A percentile compares a stretch with the other conserved stretches of the same genome.
phyloP scores from a whole-genome alignment of 2,888 invertebrate species.

The Microdon myrmicae region DNA sequence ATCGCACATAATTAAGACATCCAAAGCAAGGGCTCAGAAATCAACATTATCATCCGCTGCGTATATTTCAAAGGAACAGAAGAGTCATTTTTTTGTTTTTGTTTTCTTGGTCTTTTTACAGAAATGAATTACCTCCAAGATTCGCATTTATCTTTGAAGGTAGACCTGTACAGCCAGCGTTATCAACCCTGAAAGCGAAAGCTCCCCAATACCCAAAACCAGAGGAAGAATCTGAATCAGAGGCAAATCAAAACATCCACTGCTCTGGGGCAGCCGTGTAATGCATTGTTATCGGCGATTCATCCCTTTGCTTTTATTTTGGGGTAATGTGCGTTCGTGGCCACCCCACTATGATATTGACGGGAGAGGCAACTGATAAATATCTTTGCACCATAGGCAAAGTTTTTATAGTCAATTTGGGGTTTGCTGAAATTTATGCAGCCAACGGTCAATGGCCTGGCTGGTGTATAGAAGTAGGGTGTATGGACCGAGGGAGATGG shows the following conservation, averaged over 20 bases:
- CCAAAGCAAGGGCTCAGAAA: too few relatives aligned
- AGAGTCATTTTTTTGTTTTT: too few relatives aligned
- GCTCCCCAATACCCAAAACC: too few relatives aligned
- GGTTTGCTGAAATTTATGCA: conserved; percentile 55
- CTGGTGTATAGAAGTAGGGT: too few relatives aligned
- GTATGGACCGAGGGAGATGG: conserved; percentile 31
- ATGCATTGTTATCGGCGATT: conserved; percentile 48
- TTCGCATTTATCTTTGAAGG: too few relatives aligned
- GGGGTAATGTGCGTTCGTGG: conserved; percentile 20
- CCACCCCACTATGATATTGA: background rate
- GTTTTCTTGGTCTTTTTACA: too few relatives aligned
- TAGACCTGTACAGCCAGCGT: too few relatives aligned
- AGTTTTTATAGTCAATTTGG: conserved; percentile 63
- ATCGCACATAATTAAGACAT: too few relatives aligned
- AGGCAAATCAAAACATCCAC: conserved; percentile 28
- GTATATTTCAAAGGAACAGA: too few relatives aligned
- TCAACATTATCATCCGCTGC: too few relatives aligned
- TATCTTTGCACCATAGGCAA: conserved; percentile 65
- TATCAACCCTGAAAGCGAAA: too few relatives aligned
- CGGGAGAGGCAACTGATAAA: conserved; percentile 56
- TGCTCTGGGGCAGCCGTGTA: conserved; percentile 19
- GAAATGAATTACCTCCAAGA: too few relatives aligned
- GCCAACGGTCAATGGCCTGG: conserved; percentile 13
- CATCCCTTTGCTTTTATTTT: conserved; percentile 33
- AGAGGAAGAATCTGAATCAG: conserved; percentile 3